Conservation (phyloP, 2,113 vertebrate genomes). For the Cisticola juncidis region DNA sequence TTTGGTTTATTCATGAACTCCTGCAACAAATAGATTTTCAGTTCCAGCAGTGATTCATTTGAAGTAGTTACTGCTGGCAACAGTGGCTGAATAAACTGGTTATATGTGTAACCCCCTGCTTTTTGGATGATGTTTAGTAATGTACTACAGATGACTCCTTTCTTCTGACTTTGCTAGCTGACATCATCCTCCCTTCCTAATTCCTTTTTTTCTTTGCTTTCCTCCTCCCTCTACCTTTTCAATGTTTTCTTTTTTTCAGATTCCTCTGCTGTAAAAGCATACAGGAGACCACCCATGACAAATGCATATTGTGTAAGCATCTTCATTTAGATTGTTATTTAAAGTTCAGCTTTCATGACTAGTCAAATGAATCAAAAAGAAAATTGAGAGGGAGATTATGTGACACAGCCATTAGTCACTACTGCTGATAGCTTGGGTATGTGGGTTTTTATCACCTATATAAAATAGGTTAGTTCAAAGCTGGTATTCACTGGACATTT, state of each 20-base stretch:
- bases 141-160: background rate
- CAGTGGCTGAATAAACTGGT: background rate
- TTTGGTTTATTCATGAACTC: slow-evolving; percentile 15
- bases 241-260: background rate
- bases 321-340: slow-evolving; percentile 64
- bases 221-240: background rate
- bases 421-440: background rate
- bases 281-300: slow-evolving; percentile 12
- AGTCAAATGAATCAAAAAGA: slow-evolving; percentile 41
- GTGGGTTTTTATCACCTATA: background rate
- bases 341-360: slow-evolving; percentile 63
- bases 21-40: slow-evolving; percentile 4
- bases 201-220: background rate
- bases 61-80: slow-evolving; percentile 8
- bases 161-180: background rate
- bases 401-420: slow-evolving; percentile 46
- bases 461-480: background rate
- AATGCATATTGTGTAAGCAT: slow-evolving; percentile 34
- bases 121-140: background rate
- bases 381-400: slow-evolving; percentile 13
- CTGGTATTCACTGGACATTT: background rate
- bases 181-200: background rate
- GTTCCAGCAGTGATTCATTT: slow-evolving; percentile 15
- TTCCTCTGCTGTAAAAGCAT: background rate
- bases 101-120: background rate